Conservation (phyloP, 2,888 invertebrate species). For the Cistogaster globosa region DNA sequence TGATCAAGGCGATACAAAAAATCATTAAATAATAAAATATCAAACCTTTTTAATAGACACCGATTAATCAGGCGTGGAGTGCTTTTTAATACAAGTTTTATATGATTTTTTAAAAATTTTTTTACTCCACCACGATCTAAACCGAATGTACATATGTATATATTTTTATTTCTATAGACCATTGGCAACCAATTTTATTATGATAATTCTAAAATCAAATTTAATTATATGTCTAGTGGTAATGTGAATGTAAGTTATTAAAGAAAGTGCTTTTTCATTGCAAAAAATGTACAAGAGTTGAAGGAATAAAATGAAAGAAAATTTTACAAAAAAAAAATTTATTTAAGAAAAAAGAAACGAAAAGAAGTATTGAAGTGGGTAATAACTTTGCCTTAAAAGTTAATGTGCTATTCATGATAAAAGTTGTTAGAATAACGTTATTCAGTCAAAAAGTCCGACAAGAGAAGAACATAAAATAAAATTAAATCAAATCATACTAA, state of each 20-base stretch:
- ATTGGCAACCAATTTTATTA: conserved; percentile 51
- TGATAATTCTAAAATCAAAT: conserved; percentile 47
- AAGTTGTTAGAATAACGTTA: too few species aligned
- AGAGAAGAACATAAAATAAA: background rate
- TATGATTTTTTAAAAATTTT: background rate
- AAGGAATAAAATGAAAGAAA: background rate
- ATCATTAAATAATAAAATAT: too few species aligned
- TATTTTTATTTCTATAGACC: conserved; percentile 37
- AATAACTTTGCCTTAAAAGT: conserved; percentile 51
- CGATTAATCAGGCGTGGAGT: too few species aligned
- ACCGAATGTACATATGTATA: background rate
- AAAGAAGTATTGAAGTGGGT: conserved; percentile 43
- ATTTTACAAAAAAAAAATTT: conserved; percentile 23
- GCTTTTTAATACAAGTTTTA: too few species aligned
- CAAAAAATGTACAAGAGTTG: background rate
- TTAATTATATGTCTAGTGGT: conserved; percentile 16
- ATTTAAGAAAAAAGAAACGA: background rate
- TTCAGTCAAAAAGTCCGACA: background rate
- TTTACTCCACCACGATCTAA: background rate
- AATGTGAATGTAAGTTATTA: conserved; percentile 37
- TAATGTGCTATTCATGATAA: conserved; percentile 5
- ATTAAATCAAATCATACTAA: background rate
- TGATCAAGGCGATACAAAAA: too few species aligned
- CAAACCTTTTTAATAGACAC: too few species aligned
- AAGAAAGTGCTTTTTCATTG: conserved; percentile 58